Percentiles rank a stretch among this genome's conserved stretches.
phyloP scores from a whole-genome alignment of 2,113 vertebrate species.

The Ochotona princeps region DNA sequence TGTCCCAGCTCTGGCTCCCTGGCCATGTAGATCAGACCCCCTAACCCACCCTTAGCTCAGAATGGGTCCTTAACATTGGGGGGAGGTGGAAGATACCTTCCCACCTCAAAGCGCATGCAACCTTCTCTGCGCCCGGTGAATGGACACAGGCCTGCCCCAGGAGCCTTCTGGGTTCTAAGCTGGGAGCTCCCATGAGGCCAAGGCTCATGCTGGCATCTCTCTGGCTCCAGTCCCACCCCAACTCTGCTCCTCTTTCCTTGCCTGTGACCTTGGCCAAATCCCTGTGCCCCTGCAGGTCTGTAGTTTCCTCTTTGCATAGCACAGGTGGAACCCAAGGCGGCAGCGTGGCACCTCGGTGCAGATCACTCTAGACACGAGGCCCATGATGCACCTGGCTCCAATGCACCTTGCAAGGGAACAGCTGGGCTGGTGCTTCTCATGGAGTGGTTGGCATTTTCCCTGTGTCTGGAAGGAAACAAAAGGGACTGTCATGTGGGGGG shows the following conservation, averaged over 20 bases:
- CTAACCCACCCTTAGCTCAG: background rate
- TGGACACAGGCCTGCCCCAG: background rate
- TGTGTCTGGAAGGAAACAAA: conserved; percentile 16
- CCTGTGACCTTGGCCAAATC: background rate
- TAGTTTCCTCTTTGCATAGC: background rate
- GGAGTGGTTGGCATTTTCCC: no score
- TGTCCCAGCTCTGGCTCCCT: background rate
- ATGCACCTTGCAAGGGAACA: rapidly evolving
- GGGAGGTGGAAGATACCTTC: background rate
- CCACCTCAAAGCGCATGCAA: no score
- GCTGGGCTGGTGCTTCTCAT: rapidly evolving
- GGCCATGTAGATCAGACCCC: rapidly evolving
- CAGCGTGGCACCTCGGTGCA: rapidly evolving
- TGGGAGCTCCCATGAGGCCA: background rate
- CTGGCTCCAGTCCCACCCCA: background rate
- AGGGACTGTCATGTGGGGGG: no score
- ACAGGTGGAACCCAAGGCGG: background rate
- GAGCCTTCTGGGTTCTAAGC: background rate
- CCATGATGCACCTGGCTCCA: rapidly evolving
- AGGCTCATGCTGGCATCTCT: no score
- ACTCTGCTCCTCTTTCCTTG: background rate
- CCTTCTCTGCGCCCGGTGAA: no score
- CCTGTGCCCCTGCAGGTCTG: background rate
- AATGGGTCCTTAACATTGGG: background rate
- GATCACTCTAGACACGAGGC: rapidly evolving